Evolutionary conservation across 2,888 invertebrate genomes (phyloP), one percentile per base, ranked within the genome.

Genomic region (Steinernema carpocapsae): DNA sequence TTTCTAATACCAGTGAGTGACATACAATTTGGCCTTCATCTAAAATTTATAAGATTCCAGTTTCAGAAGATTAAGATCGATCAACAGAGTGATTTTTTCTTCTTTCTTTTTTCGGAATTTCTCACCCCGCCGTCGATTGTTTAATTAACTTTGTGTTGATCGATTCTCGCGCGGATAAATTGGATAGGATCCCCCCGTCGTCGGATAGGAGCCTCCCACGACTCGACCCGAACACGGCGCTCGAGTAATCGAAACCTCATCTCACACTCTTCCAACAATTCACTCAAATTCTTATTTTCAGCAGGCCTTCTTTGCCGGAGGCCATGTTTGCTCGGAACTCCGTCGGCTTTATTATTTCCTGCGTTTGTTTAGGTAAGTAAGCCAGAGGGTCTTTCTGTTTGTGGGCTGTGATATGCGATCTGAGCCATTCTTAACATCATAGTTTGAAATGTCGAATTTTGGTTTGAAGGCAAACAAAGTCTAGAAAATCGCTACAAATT

Each of bases 101-200:
- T 12, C 24, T 10, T n/a, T 48, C 19, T 22, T 52, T 52, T 52
- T 12, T 52, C 52, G 48, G 43, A 43, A 43, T 43, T 43, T 43
- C 48, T 48, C 14, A 7, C 14, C 4, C 14, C 48, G 32, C 29
- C 64, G 64, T 32, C 64, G 29, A 32, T 64, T 64, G 64, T 64
- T 32, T 64, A 64, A 64, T 64, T 64, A 64, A 64, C 64, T 64
- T 64, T 64, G 64, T 26, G 64, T 22, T 64, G 64, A 64, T 64
- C 64, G 64, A 64, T 64, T 64, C 64, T 64, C 64, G 29, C 64
- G 64, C 64, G 64, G 64, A 64, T 64, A 64, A 64, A 64, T 64
- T 29, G 64, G 64, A 64, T 64, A 26, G 32, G 37, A 37, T 37
- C 37, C 37, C 37, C 37, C 37, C 32, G 32, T 14, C 32, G 14